Percentiles rank a stretch among this genome's conserved stretches.
These are phyloP conservation scores for Panurus biarmicus DNA, from an alignment of 2,113 vertebrate species.

Conservation along the genomic window DNA sequence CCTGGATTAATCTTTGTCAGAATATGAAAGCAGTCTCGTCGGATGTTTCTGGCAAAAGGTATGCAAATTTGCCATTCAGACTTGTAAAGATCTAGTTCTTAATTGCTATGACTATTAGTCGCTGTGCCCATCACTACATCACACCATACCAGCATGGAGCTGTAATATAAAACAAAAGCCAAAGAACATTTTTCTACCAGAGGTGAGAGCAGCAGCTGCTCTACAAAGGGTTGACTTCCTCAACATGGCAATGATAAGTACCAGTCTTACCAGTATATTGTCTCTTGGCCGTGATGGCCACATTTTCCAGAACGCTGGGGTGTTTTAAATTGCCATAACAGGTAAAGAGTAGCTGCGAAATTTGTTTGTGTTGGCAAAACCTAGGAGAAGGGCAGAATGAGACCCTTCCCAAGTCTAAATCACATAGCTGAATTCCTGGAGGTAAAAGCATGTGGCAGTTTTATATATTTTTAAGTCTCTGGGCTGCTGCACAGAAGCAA, in stretches of 20 bases:
- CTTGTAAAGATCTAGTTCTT: not conserved
- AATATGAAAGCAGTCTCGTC: not conserved
- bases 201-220: not conserved
- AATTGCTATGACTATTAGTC: not conserved
- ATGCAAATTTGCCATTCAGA: not conserved
- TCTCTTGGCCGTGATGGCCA: not conserved
- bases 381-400: not conserved
- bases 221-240: not conserved
- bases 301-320: not conserved
- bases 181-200: not conserved
- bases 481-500: not conserved
- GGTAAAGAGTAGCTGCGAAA: not conserved
- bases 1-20: not conserved
- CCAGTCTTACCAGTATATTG: not conserved
- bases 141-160: not conserved
- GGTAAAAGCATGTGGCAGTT: not conserved
- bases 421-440: not conserved
- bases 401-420: not conserved
- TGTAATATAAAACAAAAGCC: not conserved
- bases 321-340: not conserved
- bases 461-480: not conserved
- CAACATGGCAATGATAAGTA: not conserved
- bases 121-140: not conserved
- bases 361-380: not conserved
- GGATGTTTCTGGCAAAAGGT: not conserved